Base-by-base conservation (phyloP, 2,113 vertebrate genomes). In the Entomyzon cyanotis region DNA sequence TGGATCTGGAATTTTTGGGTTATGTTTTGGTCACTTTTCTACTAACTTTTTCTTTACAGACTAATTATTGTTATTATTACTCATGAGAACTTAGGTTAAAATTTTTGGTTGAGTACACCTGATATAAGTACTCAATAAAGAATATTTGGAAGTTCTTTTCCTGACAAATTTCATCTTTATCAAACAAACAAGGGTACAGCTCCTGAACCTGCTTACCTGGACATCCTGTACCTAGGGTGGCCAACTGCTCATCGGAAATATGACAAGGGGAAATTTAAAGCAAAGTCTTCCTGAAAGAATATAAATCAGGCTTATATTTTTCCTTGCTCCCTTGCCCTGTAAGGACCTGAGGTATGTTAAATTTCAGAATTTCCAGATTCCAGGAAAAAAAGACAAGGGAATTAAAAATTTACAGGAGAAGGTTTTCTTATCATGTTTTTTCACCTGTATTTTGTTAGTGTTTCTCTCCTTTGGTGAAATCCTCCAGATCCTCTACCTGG, bases 241-340 rank as follows among this genome's bases (percentile, higher is more conserved):
- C 17, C 18, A 92, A n/a, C 79, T 76, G 56, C n/a, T 91, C 44
- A 70, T 11, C 69, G 53, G 47, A 83, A 91, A 95, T 46, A 56
- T 41, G 64, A 69, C 64, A 90, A 79, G 39, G 33, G 49, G 90
- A 95, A 88, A 94, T 91, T 84, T 84, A 94, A 96, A 94, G 52
- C 55, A 92, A 89, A 94, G 13, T 78, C 41, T 91, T n/a, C 50
- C 58, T 88, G 59, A 88, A 20, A 91, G 41, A 23, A 41, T 56
- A 93, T 90, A 94, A 90, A 94, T 90, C 59, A 94, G 42, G 30
- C 7, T 84, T 94, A 28, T 62, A 73, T 82, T 60, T 60, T 94
- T 83, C 21, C 35, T 90, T 14, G 20, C 5, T 79, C 25, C 10
- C 19, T 71, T 56, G 24, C 41, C 46, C 41, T 74, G 12, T 71